Base-by-base conservation (phyloP, 2,797 vertebrate species). In the Lemur catta region DNA sequence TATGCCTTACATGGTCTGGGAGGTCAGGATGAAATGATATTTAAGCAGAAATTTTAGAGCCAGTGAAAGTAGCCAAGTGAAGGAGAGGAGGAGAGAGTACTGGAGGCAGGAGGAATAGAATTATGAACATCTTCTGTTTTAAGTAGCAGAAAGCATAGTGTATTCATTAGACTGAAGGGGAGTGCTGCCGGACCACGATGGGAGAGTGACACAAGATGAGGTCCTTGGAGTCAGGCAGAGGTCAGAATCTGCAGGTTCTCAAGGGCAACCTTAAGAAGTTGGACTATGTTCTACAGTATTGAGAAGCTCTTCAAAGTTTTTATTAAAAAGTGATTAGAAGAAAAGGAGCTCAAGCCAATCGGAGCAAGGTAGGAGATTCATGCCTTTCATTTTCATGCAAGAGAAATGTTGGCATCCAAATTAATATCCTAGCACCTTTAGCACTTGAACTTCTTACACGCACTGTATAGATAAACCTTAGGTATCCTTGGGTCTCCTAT, bases 341-440 rank as follows among this genome's bases (percentile, higher is more conserved):
- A 35, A 61, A 79, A 74, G 12, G 1, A 2, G 35, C 33, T 74
- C 30, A 61, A 57, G 6, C 8, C 55, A 67, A 24, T 0, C n/a
- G 6, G n/a, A 91, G 30, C 33, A 67, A 87, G 6, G 52, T 15
- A 89, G 71, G 28, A 18, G 26, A 82, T 28, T 57, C 59, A 2
- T 46, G n/a, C 41, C 26, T 85, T 5, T 26, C 4, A 9, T 82
- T 48, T 59, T 41, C 74, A 85, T 30, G 33, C 11, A 26, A 85
- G 82, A 93, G 46, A 87, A 84, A 90, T 57, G 6, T 35, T 59
- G 75, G 22, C 38, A 65, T 74, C 41, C 11, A 38, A 74, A 52
- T 20, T 7, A 82, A 55, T 30, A 38, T 75, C 69, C 7, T 20
- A 55, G 3, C 6, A 50, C 10, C 7, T 41, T 71, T 30, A 75